A percentile compares a stretch with the other conserved stretches of the same genome.
Evolutionary conservation across 2,888 invertebrate species (phyloP).

Genomic region (Lymantria dispar): DNA sequence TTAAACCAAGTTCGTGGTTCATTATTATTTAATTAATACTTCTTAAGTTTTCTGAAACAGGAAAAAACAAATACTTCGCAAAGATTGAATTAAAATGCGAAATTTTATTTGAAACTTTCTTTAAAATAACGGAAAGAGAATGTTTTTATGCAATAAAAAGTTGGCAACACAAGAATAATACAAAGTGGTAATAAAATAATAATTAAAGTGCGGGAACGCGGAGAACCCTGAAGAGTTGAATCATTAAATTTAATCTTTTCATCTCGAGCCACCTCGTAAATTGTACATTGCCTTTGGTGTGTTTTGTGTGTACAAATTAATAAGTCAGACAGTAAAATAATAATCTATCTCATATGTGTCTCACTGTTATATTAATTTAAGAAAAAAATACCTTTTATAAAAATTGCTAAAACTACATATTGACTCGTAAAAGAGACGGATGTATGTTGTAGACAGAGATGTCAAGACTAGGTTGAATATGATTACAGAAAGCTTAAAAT

Average conservation of each 20-base stretch:
- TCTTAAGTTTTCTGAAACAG: too few relatives aligned
- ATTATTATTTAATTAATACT: too few relatives aligned
- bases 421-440: too few relatives aligned
- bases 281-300: slow-evolving; percentile 13
- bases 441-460: too few relatives aligned
- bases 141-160: slow-evolving; percentile 16
- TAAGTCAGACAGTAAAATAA: background rate
- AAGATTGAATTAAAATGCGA: slow-evolving; percentile 13
- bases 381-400: too few relatives aligned
- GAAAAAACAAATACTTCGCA: background rate
- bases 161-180: slow-evolving; percentile 6
- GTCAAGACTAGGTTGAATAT: too few relatives aligned
- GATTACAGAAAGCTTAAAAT: too few relatives aligned
- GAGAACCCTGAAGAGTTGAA: slow-evolving; percentile 25
- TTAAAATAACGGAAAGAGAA: slow-evolving; percentile 15
- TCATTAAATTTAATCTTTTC: slow-evolving; percentile 17
- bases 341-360: too few relatives aligned
- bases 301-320: background rate
- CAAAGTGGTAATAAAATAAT: slow-evolving; percentile 22
- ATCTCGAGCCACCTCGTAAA: slow-evolving; percentile 17
- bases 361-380: too few relatives aligned
- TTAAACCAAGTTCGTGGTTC: too few relatives aligned
- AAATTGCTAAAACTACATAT: too few relatives aligned
- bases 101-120: slow-evolving; percentile 9
- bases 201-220: slow-evolving; percentile 24